phyloP scores from a whole-genome alignment of 2,113 vertebrate species.

The Cololabis saira region DNA sequence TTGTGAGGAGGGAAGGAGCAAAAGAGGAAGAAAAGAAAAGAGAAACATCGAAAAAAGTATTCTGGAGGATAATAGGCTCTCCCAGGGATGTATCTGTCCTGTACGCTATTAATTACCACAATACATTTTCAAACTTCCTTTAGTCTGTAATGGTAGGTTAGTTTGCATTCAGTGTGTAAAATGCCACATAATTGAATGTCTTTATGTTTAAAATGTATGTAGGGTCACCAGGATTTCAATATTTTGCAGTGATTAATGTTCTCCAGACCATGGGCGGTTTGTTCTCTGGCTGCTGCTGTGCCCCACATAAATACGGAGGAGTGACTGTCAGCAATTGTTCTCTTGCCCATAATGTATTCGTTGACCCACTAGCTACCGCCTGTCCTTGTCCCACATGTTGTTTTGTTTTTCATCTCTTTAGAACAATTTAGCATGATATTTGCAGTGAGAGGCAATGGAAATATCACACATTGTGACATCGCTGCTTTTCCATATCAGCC shows the following conservation, averaged over 20 bases:
- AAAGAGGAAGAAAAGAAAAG: constrained; percentile 12
- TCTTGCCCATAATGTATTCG: constrained; percentile 42
- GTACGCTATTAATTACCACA: background rate
- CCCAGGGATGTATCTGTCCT: constrained; percentile 30
- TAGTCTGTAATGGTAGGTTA: no score
- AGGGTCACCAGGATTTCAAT: constrained; percentile 17
- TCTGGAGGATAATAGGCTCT: constrained; percentile 23
- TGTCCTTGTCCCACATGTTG: constrained; percentile 47
- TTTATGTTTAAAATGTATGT: background rate
- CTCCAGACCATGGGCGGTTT: constrained; percentile 12
- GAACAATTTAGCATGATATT: constrained; percentile 50
- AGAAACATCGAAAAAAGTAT: constrained; percentile 33
- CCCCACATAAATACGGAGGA: constrained; percentile 47
- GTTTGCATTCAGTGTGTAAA: no score
- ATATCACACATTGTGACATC: constrained; percentile 29
- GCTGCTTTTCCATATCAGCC: constrained; percentile 19
- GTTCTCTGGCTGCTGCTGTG: constrained; percentile 20
- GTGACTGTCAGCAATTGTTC: constrained; percentile 52
- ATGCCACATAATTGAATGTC: background rate
- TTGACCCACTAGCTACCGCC: constrained; percentile 35
- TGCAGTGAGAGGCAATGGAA: constrained; percentile 43
- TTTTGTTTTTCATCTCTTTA: constrained; percentile 36
- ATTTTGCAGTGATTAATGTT: constrained; percentile 1
- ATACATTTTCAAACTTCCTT: no score
- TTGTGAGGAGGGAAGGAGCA: constrained; percentile 15